These are phyloP conservation scores for Linepithema humile DNA, from an alignment of 1,140 invertebrate species.

Conservation along the genomic window DNA sequence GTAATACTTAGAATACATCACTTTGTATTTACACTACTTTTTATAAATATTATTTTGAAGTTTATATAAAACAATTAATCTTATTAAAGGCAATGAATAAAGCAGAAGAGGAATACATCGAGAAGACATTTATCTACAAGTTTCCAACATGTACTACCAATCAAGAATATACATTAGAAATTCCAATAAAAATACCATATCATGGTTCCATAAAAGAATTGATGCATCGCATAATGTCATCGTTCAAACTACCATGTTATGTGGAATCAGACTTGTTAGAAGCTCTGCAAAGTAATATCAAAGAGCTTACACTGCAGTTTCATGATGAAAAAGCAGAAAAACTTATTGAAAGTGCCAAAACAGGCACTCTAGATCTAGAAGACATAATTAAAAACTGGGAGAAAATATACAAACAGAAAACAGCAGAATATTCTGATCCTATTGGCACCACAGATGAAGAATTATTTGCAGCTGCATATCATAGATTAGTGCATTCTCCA, in stretches of 20 bases:
- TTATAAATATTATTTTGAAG: background rate
- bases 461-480: constrained; percentile 92
- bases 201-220: constrained; percentile 87
- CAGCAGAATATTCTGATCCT: constrained; percentile 87
- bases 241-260: constrained; percentile 89
- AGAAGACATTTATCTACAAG: constrained; percentile 85
- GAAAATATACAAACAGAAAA: constrained; percentile 88
- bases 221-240: constrained; percentile 87
- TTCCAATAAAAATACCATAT: constrained; percentile 87
- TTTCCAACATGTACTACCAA: constrained; percentile 87
- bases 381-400: constrained; percentile 89
- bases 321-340: constrained; percentile 85
- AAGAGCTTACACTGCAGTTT: constrained; percentile 84
- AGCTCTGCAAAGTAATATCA: constrained; percentile 83
- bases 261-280: constrained; percentile 86
- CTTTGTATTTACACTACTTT: background rate
- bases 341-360: constrained; percentile 83
- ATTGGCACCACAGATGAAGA: constrained; percentile 90
- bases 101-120: constrained; percentile 80
- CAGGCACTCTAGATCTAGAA: constrained; percentile 87
- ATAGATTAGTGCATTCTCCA: constrained; percentile 92
- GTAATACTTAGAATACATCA: background rate
- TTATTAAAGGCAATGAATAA: constrained; percentile 65
- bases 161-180: constrained; percentile 85
- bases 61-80: constrained; percentile 8